Evolutionary conservation across 2,797 vertebrate genomes (phyloP), one percentile per base, ranked within the genome.

Genomic region (Balearica regulorum): DNA sequence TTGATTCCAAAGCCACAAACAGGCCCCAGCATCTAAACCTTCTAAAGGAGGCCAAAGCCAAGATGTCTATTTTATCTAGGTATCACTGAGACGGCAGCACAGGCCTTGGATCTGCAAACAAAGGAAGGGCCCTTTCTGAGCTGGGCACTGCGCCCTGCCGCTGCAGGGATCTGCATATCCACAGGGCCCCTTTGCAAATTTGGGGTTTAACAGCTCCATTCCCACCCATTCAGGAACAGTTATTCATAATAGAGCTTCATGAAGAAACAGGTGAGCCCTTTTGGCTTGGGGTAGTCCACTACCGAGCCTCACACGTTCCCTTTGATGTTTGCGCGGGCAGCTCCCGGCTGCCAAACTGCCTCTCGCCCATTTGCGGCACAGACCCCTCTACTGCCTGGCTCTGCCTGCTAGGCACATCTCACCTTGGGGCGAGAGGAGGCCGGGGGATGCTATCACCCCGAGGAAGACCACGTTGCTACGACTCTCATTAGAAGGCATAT

Each of bases 1-100:
- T 49, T 81, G 91, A 95, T 92, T 95, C 93, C 87, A 95, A 76
- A 96, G 95, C 70, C 90, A 97, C 3, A 9, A 87, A 76, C 49
- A 55, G 85, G 93, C 49, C 92, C 71, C 83, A 94, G 75, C 83
- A 93, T 5, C 71, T 76, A 64, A 62, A 83, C 91, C 49, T 89
- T 77, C 35, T 43, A 65, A 79, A 85, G 75, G 62, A 89, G 62
- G 78, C 75, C 79, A 78, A 87, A 70, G 48, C 35, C 11, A 55
- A 75, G 60, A 44, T 11, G 37, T 11, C 7, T 29, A 2, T 11
- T 71, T 58, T 17, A 61, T 44, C 71, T n/a, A 22, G 4, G 66
- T 65, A 33, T 17, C 80, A 37, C 2, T 7, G 48, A 31, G 60
- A 35, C 0, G 1, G 33, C 6, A 29, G 14, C 3, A 6, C 16